Evolutionary conservation across 1,140 invertebrate species (phyloP), one percentile per base, ranked within the genome.

Genomic region (Dendroctonus ponderosae): DNA sequence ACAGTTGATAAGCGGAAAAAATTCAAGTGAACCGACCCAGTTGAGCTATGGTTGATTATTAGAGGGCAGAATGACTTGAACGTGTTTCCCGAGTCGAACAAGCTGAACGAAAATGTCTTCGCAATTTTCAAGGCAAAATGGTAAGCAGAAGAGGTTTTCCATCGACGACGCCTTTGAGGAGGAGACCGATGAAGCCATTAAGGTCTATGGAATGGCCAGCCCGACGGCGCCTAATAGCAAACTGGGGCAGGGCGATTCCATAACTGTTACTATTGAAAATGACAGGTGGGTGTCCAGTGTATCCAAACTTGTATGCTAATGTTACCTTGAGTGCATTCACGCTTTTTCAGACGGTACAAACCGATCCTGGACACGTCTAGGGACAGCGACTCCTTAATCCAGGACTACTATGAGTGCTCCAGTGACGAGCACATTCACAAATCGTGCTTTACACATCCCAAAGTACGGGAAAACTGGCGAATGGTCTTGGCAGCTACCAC

Each of bases 121-220:
- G 7, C 74, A 76, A 65, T 73, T 76, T 53, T 70, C 69, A 51
- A 64, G 71, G 48, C 70, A 72, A 64, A 70, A 70, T 62, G 69
- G 67, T 9, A 69, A 74, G 64, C 73, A 67, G 39, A 86, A 87
- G 76, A 80, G 85, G 64, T 91, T 91, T 81, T 89, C 87, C 50
- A 91, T 91, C 70, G 89, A 91, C 77, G 89, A 91, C 78, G 90
- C 90, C 8, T 91, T 91, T 76, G 89, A 91, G 77, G 89, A 91
- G 76, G 89, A 91, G 73, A 87, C 87, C 58, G 89, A 91, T 76
- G 88, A 91, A 78, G 87, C 87, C 53, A 89, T 91, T 69, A 86
- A 87, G 75, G 86, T 89, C 7, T 90, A 90, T 78, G 89, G 89
- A 26, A 83, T 88, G 41, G 89, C 87, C 84, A 58, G 64, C 62